Base-by-base conservation (phyloP, 2,888 invertebrate species). In the Dryobota labecula region DNA sequence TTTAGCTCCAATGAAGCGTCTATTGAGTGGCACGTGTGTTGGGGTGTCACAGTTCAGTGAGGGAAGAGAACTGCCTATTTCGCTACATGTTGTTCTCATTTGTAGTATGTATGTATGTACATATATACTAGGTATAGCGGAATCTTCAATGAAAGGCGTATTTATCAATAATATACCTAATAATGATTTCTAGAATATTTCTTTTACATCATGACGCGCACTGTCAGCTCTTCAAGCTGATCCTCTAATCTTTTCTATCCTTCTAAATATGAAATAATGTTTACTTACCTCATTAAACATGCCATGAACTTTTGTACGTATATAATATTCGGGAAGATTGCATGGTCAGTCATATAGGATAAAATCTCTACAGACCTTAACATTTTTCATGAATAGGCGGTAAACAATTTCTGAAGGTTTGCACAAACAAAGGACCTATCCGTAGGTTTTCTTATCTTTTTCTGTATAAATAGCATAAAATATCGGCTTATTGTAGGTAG, bases 1-100 rank as follows among this genome's bases (percentile, higher is more conserved):
- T 78, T 73, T 69, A 73, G 2, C 33, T 65, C 36, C 65, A 73
- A 78, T 78, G 78, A 74, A 73, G 74, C 78, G 69, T 80, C 53
- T 30, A 70, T 65, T 45, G 43, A 60, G 13, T 38, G 27, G 47
- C 70, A 79, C 74, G 70, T 69, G 69, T 24, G 43, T 47, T 66
- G 30, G 73, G 63, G 67, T 78, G 64, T 61, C 73, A 78, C 77
- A 73, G 64, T 73, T 73, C 61, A 69, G 8, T 78, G 66, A 11
- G 53, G 43, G 24, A 69, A 20, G 41, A 30, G 57, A 76, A 64
- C 38, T 53, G 38, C 24, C 18, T 27, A 49, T 70, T 64, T 49
- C 43, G 38, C 43, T 67, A 67, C 43, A 38, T 58, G 58, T 66
- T 27, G 41, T 27, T 47, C 58, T 41, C 33, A 49, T 74, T 61